These are phyloP conservation scores for Cairina moschata DNA, from an alignment of 2,113 vertebrate species.

Conservation along the genomic window DNA sequence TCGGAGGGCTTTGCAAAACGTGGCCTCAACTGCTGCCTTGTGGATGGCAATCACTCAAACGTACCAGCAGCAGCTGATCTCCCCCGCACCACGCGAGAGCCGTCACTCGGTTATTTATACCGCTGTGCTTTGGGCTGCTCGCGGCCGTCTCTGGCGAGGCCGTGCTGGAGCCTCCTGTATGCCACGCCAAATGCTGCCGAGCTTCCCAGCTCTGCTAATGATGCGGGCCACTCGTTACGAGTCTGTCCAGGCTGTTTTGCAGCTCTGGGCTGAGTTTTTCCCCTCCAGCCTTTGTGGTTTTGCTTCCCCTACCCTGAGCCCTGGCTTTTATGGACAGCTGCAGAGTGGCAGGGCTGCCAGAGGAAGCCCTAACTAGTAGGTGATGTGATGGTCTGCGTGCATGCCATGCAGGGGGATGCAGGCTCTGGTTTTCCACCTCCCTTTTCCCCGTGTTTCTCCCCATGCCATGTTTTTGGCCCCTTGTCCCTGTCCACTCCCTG, in stretches of 20 bases:
- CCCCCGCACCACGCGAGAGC: neutral
- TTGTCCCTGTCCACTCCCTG: neutral
- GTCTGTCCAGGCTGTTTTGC: neutral
- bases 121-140: neutral
- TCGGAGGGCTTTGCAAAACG: neutral
- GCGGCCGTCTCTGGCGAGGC: no score
- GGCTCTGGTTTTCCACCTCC: neutral
- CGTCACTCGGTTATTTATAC: neutral
- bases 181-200: neutral
- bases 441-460: neutral
- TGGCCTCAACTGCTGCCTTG: neutral
- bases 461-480: no score
- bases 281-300: neutral
- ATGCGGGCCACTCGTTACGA: fast-evolving
- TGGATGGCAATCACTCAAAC: constrained; percentile 41
- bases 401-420: neutral
- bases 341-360: neutral
- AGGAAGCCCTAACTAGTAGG: fast-evolving
- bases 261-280: neutral
- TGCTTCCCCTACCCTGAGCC: neutral
- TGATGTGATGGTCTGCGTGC: neutral
- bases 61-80: constrained; percentile 4
- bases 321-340: neutral
- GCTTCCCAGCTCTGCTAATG: neutral
- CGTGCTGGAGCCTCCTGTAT: neutral